Conservation (phyloP, 2,113 vertebrate species). For the Lasiurus cinereus region DNA sequence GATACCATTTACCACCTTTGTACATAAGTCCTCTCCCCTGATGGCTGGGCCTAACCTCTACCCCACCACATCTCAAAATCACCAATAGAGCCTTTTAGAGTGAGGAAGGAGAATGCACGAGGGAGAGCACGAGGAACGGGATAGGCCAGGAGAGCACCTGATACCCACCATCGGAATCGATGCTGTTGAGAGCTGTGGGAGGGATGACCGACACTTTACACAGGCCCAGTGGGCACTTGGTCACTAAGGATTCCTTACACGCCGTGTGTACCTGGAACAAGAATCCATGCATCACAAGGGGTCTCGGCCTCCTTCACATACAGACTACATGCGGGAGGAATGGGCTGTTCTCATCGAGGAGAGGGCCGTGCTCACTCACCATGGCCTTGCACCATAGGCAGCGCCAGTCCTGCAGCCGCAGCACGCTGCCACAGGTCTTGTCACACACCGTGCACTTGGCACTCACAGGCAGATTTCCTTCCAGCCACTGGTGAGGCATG, state of each 20-base stretch:
- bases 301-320: background rate
- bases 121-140: background rate
- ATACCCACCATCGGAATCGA: conserved; percentile 97
- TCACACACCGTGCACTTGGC: conserved; percentile 97
- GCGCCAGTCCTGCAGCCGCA: conserved; percentile 97
- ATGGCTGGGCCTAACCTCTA: background rate
- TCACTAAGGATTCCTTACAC: conserved; percentile 94
- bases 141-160: background rate
- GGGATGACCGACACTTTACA: conserved; percentile 99
- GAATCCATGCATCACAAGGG: background rate
- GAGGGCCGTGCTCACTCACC: conserved; percentile 86
- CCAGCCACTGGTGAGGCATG: conserved; percentile 99
- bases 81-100: too few relatives aligned
- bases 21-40: background rate
- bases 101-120: accelerated
- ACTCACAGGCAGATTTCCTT: conserved; percentile 97
- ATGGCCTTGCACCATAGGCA: conserved; percentile 99
- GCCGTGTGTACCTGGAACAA: conserved; percentile 93
- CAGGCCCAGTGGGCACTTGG: conserved; percentile 96
- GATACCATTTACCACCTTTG: too few relatives aligned
- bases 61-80: background rate
- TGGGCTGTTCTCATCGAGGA: background rate
- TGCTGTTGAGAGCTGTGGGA: conserved; percentile 98
- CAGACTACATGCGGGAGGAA: accelerated
- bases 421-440: conserved; percentile 97